These are phyloP conservation scores for Magallana gigas DNA, from an alignment of 1,140 invertebrate species.

Conservation along the genomic window DNA sequence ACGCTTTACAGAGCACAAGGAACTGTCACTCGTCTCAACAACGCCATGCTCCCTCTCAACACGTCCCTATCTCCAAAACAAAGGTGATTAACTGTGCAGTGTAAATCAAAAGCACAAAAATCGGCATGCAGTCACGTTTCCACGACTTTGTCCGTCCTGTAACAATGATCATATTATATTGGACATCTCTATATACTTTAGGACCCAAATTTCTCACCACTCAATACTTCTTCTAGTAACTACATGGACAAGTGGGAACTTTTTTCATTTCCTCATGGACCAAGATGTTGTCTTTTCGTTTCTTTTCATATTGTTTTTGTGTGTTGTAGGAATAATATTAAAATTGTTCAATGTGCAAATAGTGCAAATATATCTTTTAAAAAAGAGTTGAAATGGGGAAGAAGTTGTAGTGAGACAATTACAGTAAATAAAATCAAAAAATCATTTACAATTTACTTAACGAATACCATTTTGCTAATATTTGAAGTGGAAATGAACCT, in stretches of 20 bases:
- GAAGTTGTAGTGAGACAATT: background rate
- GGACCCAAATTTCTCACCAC: background rate
- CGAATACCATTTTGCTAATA: no score
- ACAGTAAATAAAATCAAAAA: background rate
- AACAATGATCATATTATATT: background rate
- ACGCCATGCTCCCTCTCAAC: background rate
- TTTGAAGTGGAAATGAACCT: conserved; percentile 70
- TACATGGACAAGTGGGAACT: no score
- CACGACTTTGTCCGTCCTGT: conserved; percentile 35
- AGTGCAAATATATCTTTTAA: background rate
- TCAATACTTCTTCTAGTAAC: background rate
- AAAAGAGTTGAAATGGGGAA: background rate
- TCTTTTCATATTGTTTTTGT: conserved; percentile 14
- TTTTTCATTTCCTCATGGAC: conserved; percentile 20
- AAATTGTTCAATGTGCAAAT: conserved; percentile 3
- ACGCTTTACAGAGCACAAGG: conserved; percentile 9
- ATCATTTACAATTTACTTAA: background rate
- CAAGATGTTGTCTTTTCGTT: background rate
- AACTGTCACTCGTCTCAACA: background rate
- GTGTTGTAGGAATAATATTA: conserved; percentile 21
- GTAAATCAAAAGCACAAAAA: conserved; percentile 30
- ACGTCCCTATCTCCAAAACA: background rate
- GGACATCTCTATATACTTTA: background rate
- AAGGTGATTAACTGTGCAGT: conserved; percentile 37
- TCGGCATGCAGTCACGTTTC: conserved; percentile 34